These are phyloP conservation scores for Periophthalmus modestus DNA, from an alignment of 2,113 vertebrate genomes.

Conservation along the genomic window DNA sequence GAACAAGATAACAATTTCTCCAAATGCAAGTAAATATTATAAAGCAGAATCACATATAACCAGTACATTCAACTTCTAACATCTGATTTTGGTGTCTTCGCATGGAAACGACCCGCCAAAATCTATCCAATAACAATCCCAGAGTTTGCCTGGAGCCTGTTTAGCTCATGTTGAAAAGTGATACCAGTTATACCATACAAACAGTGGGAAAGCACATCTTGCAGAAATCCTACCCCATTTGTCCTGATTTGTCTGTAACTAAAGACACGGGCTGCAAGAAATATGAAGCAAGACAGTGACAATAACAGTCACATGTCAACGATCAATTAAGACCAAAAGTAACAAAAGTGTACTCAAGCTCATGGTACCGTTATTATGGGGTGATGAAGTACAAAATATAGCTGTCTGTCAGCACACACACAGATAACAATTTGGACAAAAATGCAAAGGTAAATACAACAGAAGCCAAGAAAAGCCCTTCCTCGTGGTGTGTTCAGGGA, in stretches of 20 bases:
- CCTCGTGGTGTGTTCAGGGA: background rate
- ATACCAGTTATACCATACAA: conserved; percentile 20
- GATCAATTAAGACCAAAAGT: background rate
- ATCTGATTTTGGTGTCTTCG: conserved; percentile 8
- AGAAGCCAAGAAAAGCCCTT: background rate
- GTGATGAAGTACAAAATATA: conserved; percentile 4
- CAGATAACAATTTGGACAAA: background rate
- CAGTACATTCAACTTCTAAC: background rate
- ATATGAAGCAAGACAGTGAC: background rate
- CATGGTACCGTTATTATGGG: background rate
- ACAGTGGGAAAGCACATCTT: conserved; percentile 4
- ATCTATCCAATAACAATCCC: conserved; percentile 15
- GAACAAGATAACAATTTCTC: background rate
- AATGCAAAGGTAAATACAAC: conserved; percentile 3
- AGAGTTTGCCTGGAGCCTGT: conserved; percentile 1
- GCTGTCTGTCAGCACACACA: background rate
- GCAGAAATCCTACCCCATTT: conserved; percentile 23
- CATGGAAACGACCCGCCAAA: background rate
- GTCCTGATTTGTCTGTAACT: background rate
- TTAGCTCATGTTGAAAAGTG: conserved; percentile 17
- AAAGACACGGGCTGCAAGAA: background rate
- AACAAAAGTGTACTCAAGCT: background rate
- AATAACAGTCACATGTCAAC: background rate
- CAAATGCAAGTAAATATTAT: background rate
- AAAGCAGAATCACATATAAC: background rate